Base-by-base conservation (phyloP, 2,888 invertebrate genomes). In the Holacanthella duospinosa region DNA sequence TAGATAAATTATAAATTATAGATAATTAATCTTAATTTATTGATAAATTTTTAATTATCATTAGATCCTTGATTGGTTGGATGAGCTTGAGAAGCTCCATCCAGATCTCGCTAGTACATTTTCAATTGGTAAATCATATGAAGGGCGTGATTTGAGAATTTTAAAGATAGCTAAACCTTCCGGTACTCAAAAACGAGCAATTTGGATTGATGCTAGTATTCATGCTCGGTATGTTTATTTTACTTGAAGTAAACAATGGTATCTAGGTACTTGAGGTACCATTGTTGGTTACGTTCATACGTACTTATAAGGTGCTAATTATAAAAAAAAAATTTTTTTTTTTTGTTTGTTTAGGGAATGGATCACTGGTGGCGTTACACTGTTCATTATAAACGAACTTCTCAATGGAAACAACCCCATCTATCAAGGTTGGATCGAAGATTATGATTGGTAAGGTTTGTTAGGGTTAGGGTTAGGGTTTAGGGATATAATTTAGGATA, bases 371-470 rank as follows among this genome's bases (percentile, higher is more conserved):
- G 69, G 68, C 12, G 66, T 68, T 9, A 36, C 64, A 21, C 65
- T 64, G 0, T 63, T 64, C 56, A 59, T 68, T n/a, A 66, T 69
- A 21, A 64, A 69, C 29, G 62, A 68, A 59, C 36, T 69, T 1
- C 29, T 69, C 2, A 67, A 66, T 29, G 62, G 65, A 19, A 55
- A 63, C 57, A 82, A 87, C 0, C 79, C 82, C 0, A 81, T 80
- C 43, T 70, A 79, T 43, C 60, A 61, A 26, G 1, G 25, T 1
- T 66, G 61, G 62, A 68, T 79, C 25, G 75, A 77, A 58, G 73
- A 75, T 29, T 77, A 78, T 53, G 84, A 93, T 74, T 87, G 85
- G 74, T 86, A 86, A 74, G 80, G 90, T 61, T 79, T 24, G 54
- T n/a, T n/a, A n/a, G n/a, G n/a, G n/a, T n/a, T n/a, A n/a, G n/a